Evolutionary conservation across 2,113 vertebrate species (phyloP).

Genomic region (Acanthochromis polyacanthus): DNA sequence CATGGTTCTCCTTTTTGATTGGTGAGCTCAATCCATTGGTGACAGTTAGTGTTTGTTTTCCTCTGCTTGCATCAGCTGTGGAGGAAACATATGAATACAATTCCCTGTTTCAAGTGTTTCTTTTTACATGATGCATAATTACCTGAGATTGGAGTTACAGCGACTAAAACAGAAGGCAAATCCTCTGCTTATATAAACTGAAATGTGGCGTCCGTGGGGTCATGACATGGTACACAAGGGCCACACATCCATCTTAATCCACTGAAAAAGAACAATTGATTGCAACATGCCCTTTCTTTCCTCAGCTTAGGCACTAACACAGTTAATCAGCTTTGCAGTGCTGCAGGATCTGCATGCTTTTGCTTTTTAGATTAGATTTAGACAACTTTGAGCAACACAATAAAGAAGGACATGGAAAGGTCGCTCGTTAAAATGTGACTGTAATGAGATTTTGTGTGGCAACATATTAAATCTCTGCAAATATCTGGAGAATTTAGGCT

Average conservation of each 20-base stretch:
- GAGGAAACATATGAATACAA: conserved; percentile 5
- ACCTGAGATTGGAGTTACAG: neutral
- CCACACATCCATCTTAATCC: neutral
- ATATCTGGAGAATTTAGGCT: conserved; percentile 38
- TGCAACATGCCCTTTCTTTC: conserved; percentile 26
- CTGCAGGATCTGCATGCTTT: conserved; percentile 28
- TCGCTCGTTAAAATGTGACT: conserved; percentile 1
- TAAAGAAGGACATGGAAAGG: conserved; percentile 1
- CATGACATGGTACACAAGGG: neutral
- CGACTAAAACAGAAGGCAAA: neutral
- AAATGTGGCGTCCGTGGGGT: neutral
- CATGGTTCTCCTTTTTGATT: conserved; percentile 4
- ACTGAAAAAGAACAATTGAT: conserved; percentile 16
- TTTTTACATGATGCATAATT: no score
- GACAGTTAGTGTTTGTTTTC: conserved; percentile 48
- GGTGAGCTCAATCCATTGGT: conserved; percentile 9
- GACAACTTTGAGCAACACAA: conserved; percentile 22
- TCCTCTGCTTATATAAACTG: neutral
- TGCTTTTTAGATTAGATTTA: conserved; percentile 31
- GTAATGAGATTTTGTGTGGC: conserved; percentile 51
- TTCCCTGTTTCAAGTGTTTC: neutral
- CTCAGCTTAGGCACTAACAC: conserved; percentile 25
- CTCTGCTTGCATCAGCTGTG: conserved; percentile 27
- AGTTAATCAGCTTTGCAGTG: conserved; percentile 68
- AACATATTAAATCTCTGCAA: conserved; percentile 48